Conservation (phyloP, 2,888 invertebrate genomes). For the Nebria salina region DNA sequence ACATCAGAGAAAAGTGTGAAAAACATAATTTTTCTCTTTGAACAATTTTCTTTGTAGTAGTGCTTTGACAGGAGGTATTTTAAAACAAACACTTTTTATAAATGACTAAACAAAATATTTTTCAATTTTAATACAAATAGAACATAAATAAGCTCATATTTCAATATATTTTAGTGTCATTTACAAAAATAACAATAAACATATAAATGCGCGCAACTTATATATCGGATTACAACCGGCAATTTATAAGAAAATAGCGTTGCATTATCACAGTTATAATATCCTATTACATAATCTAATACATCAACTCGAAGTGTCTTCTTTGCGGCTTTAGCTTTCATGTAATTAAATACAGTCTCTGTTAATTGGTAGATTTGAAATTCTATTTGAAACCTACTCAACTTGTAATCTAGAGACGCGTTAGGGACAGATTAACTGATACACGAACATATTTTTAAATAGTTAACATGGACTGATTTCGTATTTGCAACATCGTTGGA, state of each 20-base stretch:
- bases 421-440: too few relatives aligned
- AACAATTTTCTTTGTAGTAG: background rate
- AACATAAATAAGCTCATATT: too few relatives aligned
- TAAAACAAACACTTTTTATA: too few relatives aligned
- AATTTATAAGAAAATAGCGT: background rate
- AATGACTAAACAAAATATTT: too few relatives aligned
- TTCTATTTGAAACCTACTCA: background rate
- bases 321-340: background rate
- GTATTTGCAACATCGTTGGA: slow-evolving; percentile 68
- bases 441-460: slow-evolving; percentile 50
- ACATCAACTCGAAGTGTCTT: background rate
- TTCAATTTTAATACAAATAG: too few relatives aligned
- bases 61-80: background rate
- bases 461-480: slow-evolving; percentile 72
- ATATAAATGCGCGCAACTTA: background rate
- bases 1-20: background rate
- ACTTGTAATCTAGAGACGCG: background rate
- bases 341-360: background rate
- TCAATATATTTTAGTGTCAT: too few relatives aligned
- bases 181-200: background rate
- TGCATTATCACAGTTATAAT: background rate
- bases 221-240: background rate
- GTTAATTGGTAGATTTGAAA: background rate
- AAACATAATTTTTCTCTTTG: background rate
- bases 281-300: background rate